Evolutionary conservation across 2,888 invertebrate genomes (phyloP), one percentile per base, ranked within the genome.

Genomic region (Caradrina kadenii): DNA sequence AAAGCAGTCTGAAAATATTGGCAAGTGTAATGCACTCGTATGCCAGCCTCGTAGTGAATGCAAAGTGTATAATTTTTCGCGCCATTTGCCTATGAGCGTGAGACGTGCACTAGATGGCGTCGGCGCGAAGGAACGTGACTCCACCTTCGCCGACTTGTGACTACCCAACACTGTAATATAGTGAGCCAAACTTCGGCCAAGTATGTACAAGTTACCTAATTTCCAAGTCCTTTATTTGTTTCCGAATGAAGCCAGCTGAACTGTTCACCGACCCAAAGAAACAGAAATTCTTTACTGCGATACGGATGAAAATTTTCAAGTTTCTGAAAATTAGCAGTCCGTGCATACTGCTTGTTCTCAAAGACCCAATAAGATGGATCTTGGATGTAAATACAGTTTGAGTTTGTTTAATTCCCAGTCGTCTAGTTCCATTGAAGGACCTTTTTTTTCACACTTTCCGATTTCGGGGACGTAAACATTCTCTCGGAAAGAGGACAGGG

Each of bases 11-110:
- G 39, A 63, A 81, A 79, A 79, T 80, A 82, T 82, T 82, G 83
- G 76, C 72, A 76, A 81, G 60, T 80, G 60, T 73, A 68, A 82
- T 82, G 84, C 83, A 79, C 76, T 82, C 73, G 68, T 65, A 71
- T 77, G 76, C 76, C 52, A 69, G 54, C 72, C 63, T 56, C 64
- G 69, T 55, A 63, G 76, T 77, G 85, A 81, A 87, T 86, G 79
- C 68, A 84, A 84, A 90, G 90, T 89, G 87, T 89, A 91, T 92
- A 92, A 93, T 93, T 93, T 94, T 91, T 91, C 91, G 91, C 90
- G 80, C 91, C 93, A 93, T 94, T 94, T 92, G 90, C 77, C 87
- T 76, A 73, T 82, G 87, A 88, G 89, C 89, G 91, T 88, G 72
- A 35, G 69, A 71, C 62, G 69, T 81, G 83, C 88, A 82, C 61